phyloP scores from a whole-genome alignment of 2,797 vertebrate genomes.

The Chiroxiphia lanceolata region DNA sequence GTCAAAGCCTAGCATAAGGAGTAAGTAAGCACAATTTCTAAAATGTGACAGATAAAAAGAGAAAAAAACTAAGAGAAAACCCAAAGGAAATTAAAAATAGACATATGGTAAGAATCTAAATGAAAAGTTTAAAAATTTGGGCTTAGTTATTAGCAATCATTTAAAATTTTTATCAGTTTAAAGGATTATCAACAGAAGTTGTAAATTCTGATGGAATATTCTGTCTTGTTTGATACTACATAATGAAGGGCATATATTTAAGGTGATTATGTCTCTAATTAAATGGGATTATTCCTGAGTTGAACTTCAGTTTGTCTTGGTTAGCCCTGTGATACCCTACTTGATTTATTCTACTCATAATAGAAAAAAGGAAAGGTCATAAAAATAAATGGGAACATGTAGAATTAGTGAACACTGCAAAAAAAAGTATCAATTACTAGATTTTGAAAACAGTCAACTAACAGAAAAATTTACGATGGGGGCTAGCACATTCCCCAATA shows the following conservation, averaged over 20 bases:
- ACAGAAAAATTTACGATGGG: not conserved
- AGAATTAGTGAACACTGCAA: not conserved
- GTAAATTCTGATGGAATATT: constrained; percentile 45
- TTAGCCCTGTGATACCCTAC: not conserved
- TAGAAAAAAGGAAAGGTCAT: not conserved
- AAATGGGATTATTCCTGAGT: constrained; percentile 40
- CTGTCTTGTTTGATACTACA: constrained; percentile 24
- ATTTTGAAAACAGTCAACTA: not conserved
- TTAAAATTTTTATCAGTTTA: constrained; percentile 44
- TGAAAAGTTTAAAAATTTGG: constrained; percentile 39
- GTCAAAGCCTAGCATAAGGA: constrained; percentile 29
- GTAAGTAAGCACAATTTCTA: constrained; percentile 27
- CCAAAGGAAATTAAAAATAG: constrained; percentile 52
- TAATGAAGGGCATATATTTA: constrained; percentile 34
- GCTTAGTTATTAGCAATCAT: constrained; percentile 7
- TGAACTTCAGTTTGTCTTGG: constrained; percentile 40
- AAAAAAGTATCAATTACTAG: not conserved
- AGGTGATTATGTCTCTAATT: constrained; percentile 51
- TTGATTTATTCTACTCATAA: not conserved
- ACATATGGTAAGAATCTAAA: constrained; percentile 24
- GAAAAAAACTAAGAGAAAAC: not conserved
- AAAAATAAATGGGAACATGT: not conserved
- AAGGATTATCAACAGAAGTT: constrained; percentile 50
- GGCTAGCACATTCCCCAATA: not conserved
- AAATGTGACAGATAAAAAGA: constrained; percentile 29